Percentiles rank a stretch among this genome's conserved stretches.
Conservation (phyloP, 2,797 vertebrate species). For the Arctocebus calabarensis region DNA sequence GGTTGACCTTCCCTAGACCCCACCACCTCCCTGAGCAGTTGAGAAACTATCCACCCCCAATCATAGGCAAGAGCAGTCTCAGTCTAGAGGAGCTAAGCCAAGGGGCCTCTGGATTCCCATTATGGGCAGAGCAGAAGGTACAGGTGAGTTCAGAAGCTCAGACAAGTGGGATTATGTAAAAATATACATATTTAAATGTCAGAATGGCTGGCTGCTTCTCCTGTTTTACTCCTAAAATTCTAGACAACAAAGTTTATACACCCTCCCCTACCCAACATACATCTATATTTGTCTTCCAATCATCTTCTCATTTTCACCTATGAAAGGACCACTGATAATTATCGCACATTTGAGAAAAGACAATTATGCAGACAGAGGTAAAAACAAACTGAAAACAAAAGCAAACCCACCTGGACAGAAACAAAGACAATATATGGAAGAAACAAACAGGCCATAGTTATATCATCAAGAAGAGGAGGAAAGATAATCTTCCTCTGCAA, state of each 20-base stretch:
- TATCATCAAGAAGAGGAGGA: not conserved
- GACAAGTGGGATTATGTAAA: not conserved
- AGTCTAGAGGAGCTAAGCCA: not conserved
- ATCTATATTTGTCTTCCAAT: not conserved
- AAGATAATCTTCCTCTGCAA: not conserved
- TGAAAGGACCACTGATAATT: not conserved
- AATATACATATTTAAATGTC: not conserved
- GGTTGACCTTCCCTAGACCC: not conserved
- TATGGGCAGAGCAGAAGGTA: not conserved
- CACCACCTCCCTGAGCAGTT: not conserved
- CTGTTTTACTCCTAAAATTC: not conserved
- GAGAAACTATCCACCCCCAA: not conserved
- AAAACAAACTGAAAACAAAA: not conserved
- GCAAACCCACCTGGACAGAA: not conserved
- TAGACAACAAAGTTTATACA: not conserved
- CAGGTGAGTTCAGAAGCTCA: not conserved
- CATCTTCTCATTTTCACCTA: not conserved
- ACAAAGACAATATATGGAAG: not conserved
- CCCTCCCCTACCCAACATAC: not conserved
- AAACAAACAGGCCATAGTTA: not conserved
- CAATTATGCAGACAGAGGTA: not conserved
- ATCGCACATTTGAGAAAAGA: constrained; percentile 2
- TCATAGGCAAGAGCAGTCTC: not conserved
- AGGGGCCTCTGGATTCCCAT: not conserved
- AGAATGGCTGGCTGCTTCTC: not conserved